Percentiles rank a stretch among this genome's conserved stretches.
These are phyloP conservation scores for Mormyrops boulengeri DNA, from an alignment of 2,797 vertebrate species.

Conservation along the genomic window DNA sequence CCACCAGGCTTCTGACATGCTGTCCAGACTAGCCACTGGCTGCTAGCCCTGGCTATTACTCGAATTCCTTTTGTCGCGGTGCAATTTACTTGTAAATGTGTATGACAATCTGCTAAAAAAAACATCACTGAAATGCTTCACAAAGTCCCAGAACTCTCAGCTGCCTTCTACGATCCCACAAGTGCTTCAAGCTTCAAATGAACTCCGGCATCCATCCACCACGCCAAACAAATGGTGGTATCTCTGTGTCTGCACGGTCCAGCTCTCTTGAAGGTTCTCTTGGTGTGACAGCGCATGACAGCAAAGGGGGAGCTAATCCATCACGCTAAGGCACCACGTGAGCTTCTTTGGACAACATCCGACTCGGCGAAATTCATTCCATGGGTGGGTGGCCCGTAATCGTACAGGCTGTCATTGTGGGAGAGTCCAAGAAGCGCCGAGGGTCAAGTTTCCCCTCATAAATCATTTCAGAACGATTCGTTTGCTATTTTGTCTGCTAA, in stretches of 20 bases:
- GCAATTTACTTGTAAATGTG: background rate
- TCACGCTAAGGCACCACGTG: background rate
- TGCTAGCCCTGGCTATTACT: background rate
- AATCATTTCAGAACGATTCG: background rate
- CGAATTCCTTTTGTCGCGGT: background rate
- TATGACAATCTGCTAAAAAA: background rate
- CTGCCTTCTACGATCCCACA: background rate
- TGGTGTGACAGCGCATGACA: background rate
- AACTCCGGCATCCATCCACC: background rate
- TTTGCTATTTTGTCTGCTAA: background rate
- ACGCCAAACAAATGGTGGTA: background rate
- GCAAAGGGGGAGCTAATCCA: background rate
- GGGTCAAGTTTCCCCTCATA: constrained; percentile 2
- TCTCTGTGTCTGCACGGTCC: background rate
- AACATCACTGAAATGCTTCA: background rate
- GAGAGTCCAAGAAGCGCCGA: background rate
- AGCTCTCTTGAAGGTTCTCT: background rate
- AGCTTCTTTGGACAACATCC: background rate
- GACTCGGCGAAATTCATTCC: background rate
- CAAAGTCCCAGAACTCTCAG: background rate
- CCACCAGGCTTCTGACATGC: background rate
- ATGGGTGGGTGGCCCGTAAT: background rate
- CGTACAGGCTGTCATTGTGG: background rate
- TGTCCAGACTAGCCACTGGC: background rate
- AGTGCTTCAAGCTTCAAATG: background rate